These are phyloP conservation scores for Hycleus cichorii DNA, from an alignment of 1,140 invertebrate species.

Conservation along the genomic window DNA sequence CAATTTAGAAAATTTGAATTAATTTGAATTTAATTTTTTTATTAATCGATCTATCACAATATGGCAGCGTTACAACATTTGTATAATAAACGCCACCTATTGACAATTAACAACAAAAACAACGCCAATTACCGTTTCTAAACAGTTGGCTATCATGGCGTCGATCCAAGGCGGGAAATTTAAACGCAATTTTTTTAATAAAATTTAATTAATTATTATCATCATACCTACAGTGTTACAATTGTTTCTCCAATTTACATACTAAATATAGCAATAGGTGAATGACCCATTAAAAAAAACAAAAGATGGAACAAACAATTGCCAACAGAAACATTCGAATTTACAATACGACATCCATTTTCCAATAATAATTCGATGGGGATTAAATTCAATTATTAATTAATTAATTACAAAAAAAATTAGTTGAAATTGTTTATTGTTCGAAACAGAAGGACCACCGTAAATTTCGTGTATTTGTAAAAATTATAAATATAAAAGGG, in stretches of 20 bases:
- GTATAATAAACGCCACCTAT: too few relatives aligned
- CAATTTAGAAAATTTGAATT: too few relatives aligned
- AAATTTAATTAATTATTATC: constrained; percentile 26
- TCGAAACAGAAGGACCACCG: neutral
- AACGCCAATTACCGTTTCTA: too few relatives aligned
- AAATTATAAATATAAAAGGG: too few relatives aligned
- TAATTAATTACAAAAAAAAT: too few relatives aligned
- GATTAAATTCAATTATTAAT: too few relatives aligned
- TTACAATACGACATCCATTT: constrained; percentile 8
- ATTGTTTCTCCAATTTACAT: constrained; percentile 23
- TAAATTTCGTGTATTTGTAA: too few relatives aligned
- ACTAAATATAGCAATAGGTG: constrained; percentile 2
- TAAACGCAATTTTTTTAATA: constrained; percentile 20
- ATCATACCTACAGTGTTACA: constrained; percentile 26
- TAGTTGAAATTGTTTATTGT: too few relatives aligned
- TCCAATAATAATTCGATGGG: neutral
- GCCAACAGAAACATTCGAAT: neutral
- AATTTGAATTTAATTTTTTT: too few relatives aligned
- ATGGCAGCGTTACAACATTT: too few relatives aligned
- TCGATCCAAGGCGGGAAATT: neutral
- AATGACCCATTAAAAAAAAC: neutral
- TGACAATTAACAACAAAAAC: too few relatives aligned
- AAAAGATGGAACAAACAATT: neutral
- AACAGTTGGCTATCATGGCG: neutral
- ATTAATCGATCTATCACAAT: too few relatives aligned